These are phyloP conservation scores for Phalera bucephala DNA, from an alignment of 2,888 invertebrate genomes.

Conservation along the genomic window DNA sequence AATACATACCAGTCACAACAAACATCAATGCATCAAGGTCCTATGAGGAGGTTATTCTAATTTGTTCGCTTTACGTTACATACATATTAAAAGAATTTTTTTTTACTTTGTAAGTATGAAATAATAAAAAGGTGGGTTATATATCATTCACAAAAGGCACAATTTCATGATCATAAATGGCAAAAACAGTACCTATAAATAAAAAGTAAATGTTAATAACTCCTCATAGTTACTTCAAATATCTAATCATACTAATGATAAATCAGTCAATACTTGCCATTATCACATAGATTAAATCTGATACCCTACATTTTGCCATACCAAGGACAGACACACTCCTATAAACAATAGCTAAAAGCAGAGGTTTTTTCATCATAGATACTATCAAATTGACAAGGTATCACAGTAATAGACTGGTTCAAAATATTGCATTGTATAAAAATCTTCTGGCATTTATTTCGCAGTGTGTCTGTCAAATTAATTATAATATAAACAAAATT, in stretches of 20 bases:
- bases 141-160: constrained; percentile 52
- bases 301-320: no score
- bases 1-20: constrained; percentile 47
- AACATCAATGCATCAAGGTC: constrained; percentile 50
- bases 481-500: no score
- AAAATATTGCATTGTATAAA: no score
- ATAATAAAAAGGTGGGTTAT: background rate
- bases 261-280: constrained; percentile 61
- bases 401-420: no score
- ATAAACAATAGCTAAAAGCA: no score
- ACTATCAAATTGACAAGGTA: no score
- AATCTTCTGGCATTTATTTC: no score
- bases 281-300: constrained; percentile 56
- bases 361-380: no score
- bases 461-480: no score
- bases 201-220: constrained; percentile 14
- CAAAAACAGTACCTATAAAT: background rate
- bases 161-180: constrained; percentile 24
- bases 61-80: constrained; percentile 2
- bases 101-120: background rate
- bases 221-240: constrained; percentile 57
- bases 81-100: background rate
- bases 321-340: no score
- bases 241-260: constrained; percentile 43
- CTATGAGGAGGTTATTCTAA: constrained; percentile 51